Base-by-base conservation (phyloP, 2,888 invertebrate species). In the Apantesis nais region DNA sequence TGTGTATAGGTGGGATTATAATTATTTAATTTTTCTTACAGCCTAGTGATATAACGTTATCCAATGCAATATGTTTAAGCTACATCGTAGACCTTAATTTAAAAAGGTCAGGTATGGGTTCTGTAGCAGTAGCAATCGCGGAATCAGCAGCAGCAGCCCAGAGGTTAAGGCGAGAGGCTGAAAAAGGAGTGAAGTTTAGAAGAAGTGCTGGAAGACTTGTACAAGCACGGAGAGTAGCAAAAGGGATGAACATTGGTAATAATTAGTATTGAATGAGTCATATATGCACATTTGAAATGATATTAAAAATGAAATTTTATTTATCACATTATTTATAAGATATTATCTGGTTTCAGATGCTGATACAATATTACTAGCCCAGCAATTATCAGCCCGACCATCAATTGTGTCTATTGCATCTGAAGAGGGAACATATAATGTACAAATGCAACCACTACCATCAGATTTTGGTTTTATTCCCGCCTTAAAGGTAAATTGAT, bases 321-420 rank as follows among this genome's bases (percentile, higher is more conserved):
- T 1, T 5, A n/a, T n/a, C n/a, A n/a, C n/a, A n/a, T n/a, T 52
- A 29, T 29, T 55, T 55, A 25, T 3, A n/a, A 55, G 5, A 2
- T 14, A 58, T 58, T 58, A 25, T 66, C 68, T 61, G 52, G 29
- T 73, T 73, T 66, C 65, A 95, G 95, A 95, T 83, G 88, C 95
- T 1, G 95, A 95, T 81, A 95, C 95, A 1, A 81, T 95, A 66
- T 81, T 95, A 58, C 75, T 95, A 60, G 95, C 95, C n/a, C 93
- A 93, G 74, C 94, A 95, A 74, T 78, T 95, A 66, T 95, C 95
- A 22, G 94, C 95, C 37, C 86, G 95, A 29, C 95, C 95, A 4
- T 95, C 95, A 8, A 94, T 95, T 74, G 95, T 95, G 25, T 95
- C 95, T 0, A 90, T 95, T 37, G 90, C 94, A 52, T 95, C 95